Evolutionary conservation across 1,140 invertebrate genomes (phyloP).

Genomic region (Condylostylus longicornis): DNA sequence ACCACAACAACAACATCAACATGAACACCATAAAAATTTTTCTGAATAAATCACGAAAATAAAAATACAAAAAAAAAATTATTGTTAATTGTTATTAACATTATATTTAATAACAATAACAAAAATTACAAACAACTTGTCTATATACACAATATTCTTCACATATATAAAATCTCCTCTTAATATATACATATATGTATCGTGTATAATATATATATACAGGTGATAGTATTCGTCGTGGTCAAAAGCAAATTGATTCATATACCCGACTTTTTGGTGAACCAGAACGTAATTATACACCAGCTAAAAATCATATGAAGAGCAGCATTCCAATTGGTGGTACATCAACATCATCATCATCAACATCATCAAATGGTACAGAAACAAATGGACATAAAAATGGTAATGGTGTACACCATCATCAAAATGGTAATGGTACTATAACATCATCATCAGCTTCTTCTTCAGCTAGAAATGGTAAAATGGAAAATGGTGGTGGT

Average conservation of each 20-base stretch:
- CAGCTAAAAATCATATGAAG: constrained; percentile 30
- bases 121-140: no score
- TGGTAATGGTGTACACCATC: constrained; percentile 17
- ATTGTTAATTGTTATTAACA: no score
- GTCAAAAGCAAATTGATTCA: constrained; percentile 21
- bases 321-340: constrained; percentile 31
- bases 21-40: no score
- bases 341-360: constrained; percentile 18
- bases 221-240: constrained; percentile 28
- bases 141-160: no score
- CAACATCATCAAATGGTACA: constrained; percentile 17
- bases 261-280: constrained; percentile 30
- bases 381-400: constrained; percentile 5
- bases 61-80: no score
- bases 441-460: constrained; percentile 22
- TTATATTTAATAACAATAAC: no score
- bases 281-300: constrained; percentile 22
- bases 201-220: no score
- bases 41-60: no score
- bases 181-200: no score
- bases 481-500: not conserved
- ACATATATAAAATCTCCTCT: no score
- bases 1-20: no score
- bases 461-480: constrained; percentile 17
- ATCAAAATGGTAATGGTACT: constrained; percentile 15